Percentiles rank a stretch among this genome's conserved stretches.
Conservation (phyloP, 92 coral and sea anemone genomes). For the Galaxea fascicularis region DNA sequence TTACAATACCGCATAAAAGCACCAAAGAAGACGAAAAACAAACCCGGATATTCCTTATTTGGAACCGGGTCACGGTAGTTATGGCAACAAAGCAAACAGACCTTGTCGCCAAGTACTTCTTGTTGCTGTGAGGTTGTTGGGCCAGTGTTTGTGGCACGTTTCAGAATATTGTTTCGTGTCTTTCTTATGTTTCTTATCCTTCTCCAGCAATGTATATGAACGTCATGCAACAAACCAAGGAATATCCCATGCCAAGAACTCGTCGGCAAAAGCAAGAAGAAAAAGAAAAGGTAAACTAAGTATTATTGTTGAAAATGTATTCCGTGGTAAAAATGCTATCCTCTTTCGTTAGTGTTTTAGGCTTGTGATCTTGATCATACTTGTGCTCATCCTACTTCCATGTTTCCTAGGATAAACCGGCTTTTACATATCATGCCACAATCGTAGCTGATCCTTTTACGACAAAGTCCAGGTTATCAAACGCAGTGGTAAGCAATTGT, state of each 20-base stretch:
- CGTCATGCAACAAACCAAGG: slow-evolving; percentile 54
- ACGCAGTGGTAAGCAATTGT: slow-evolving; percentile 74
- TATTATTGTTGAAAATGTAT: neutral
- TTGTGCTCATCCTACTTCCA: neutral
- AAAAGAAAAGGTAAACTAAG: neutral
- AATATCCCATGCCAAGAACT: slow-evolving; percentile 26
- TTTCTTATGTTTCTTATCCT: neutral
- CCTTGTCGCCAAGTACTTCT: slow-evolving; percentile 47
- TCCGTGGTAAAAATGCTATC: neutral
- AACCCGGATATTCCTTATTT: slow-evolving; percentile 27
- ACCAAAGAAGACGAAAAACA: neutral
- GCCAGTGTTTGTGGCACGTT: neutral
- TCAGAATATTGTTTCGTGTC: neutral
- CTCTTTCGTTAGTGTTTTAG: neutral
- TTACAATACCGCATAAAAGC: neutral
- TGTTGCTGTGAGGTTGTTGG: slow-evolving; percentile 2
- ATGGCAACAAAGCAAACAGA: slow-evolving; percentile 48
- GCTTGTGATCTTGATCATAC: neutral
- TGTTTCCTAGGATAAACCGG: slow-evolving; percentile 29
- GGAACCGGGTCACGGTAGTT: slow-evolving; percentile 14
- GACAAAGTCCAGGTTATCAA: slow-evolving; percentile 85
- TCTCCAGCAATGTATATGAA: slow-evolving; percentile 21
- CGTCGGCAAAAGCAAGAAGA: slow-evolving; percentile 18
- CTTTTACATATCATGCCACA: slow-evolving; percentile 27
- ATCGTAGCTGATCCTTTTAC: slow-evolving; percentile 85